Base-by-base conservation (phyloP, 2,888 invertebrate species). In the Coecobrya sp. region DNA sequence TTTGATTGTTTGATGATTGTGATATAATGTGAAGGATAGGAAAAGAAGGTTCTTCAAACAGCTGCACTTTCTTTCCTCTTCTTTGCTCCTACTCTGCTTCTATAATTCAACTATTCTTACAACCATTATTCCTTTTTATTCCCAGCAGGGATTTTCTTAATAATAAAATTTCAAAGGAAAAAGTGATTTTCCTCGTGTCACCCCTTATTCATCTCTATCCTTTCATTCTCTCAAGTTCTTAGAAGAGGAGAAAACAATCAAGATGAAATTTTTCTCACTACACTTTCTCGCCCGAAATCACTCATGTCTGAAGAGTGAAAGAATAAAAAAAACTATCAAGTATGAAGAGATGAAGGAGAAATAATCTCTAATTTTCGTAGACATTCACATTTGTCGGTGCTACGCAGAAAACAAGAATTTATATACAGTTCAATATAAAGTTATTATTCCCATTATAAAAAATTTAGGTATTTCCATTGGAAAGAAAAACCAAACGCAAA, bases 151-250 rank as follows among this genome's bases (percentile, higher is more conserved):
- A 79, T 79, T 79, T 79, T 49, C 49, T 45, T 79, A 79, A 79
- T 79, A 79, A 79, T 79, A 79, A 79, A 79, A 52, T 79, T 79
- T 79, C 76, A 49, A 49, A 49, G 76, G 52, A 79, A 79, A 79
- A 79, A 79, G 76, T 79, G 76, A 79, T 79, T 79, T 79, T 52
- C 49, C 49, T 79, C 52, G 49, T 79, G 76, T 79, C 76, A 79
- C 76, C 76, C 25, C 49, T 79, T 52, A 79, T 79, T 79, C 76
- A 79, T 45, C 30, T 79, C 76, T 52, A n/a, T n/a, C 22, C 11
- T 30, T 68, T 68, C 68, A 30, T 27, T 68, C 30, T 36, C 22
- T 42, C 19, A 73, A 73, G 2, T 42, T 73, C 22, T 73, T 45
- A 10, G 27, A 79, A 79, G 27, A 49, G 49, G 76, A 13, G 49